Base-by-base conservation (phyloP, 2,113 vertebrate species). In the Ammospiza caudacuta region DNA sequence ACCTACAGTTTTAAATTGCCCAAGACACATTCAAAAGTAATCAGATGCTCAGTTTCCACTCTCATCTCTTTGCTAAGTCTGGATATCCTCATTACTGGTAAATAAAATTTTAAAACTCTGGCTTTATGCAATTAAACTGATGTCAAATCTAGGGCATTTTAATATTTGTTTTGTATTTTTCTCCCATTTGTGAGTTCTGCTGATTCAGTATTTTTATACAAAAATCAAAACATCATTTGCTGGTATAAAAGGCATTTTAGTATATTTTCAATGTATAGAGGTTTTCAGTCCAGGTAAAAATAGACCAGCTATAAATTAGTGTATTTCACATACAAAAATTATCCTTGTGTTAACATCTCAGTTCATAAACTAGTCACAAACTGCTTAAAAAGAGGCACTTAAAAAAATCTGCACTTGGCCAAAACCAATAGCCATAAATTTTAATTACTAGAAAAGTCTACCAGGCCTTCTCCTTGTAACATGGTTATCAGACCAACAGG, bases 231-330 rank as follows among this genome's bases (percentile, higher is more conserved):
- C 31, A 76, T 61, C 9, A 52, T 54, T 75, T 95, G 41, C 57
- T 87, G 66, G 72, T 72, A 49, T 13, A 89, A 94, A 94, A 90
- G 44, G 18, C 46, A 67, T 14, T 63, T 37, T 29, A 84, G 39
- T 14, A 16, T 66, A 83, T 76, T 54, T 76, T 37, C 33, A 63
- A 72, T 9, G 10, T 68, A 67, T n/a, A 78, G 20, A 62, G 37
- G 23, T 80, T 70, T 79, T 74, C 87, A 81, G 47, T 72, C 68
- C 76, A 90, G 11, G 43, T 47, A 73, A 54, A 80, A 91, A 35
- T 70, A 74, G 51, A 75, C 69, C 74, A 94, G 35, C 58, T 89
- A 92, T 91, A 92, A 95, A 92, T 95, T 87, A 94, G 37, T 64
- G 61, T 52, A 89, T 57, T 87, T 80, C 46, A 73, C 62, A 73